These are phyloP conservation scores for Myotis brandtii DNA, from an alignment of 2,113 vertebrate species.

Conservation along the genomic window DNA sequence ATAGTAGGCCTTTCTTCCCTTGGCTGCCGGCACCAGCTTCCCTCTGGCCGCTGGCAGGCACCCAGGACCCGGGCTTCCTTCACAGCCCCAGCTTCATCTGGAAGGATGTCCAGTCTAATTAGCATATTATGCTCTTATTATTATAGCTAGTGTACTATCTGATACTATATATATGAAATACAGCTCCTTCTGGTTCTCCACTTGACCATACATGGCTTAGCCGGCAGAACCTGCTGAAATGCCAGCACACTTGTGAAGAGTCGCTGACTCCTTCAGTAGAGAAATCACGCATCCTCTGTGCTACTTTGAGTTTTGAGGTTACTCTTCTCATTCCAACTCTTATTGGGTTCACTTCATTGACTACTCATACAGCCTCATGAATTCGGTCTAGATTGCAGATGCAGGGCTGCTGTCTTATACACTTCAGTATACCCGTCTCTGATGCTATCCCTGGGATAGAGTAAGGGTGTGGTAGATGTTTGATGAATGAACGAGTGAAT, in stretches of 20 bases:
- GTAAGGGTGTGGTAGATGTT: not conserved
- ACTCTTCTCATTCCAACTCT: no score
- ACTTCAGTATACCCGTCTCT: not conserved
- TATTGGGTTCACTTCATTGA: not conserved
- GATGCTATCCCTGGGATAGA: not conserved
- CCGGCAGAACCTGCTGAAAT: not conserved
- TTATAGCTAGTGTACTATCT: not conserved
- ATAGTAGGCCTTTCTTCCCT: no score
- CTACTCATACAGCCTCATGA: not conserved
- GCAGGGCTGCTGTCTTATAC: not conserved
- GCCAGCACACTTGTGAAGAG: accelerated
- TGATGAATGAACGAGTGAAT: not conserved
- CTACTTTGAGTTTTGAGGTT: no score
- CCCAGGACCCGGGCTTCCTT: no score
- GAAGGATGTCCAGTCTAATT: no score
- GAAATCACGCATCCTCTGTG: accelerated
- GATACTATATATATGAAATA: not conserved
- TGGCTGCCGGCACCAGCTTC: no score
- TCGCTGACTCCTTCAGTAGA: not conserved
- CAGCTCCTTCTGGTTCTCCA: not conserved
- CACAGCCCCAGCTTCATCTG: no score
- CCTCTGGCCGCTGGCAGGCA: no score
- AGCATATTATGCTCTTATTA: no score
- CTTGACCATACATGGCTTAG: no score
- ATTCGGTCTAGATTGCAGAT: accelerated